Evolutionary conservation across 1,140 invertebrate genomes (phyloP), one percentile per base, ranked within the genome.

Genomic region (Nephila pilipes): DNA sequence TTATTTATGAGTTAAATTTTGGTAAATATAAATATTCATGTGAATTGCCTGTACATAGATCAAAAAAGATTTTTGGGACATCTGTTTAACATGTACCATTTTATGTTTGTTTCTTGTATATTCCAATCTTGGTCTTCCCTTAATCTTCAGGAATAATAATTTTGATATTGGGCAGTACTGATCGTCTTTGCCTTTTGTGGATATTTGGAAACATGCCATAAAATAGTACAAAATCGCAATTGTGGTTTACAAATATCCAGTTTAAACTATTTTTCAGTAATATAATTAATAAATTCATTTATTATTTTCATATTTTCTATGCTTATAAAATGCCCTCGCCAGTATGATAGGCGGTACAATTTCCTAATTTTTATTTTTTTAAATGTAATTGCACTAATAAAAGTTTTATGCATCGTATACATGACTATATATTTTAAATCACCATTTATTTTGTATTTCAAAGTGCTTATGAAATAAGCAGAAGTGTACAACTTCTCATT

Each of bases 191-290:
- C 69, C 69, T 32, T 65, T 75, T 75, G 69, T 75, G 69, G 69
- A 32, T 75, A 75, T 36, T 75, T 46, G 69, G 69, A 29, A 75
- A 75, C 32, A 36, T 29, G 32, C 69, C 29, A 32, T 29, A 75
- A 75, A 75, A 75, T 75, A 75, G 69, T 75, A 75, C 69, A 75
- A 75, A 65, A 18, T 75, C 32, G 14, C 32, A 75, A 75, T 75
- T 75, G 69, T 75, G 69, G 25, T 75, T 75, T 75, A 14, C 69
- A 46, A 75, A 75, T 75, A 75, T 75, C 65, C 69, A 36, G 18
- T 75, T 75, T 16, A 32, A 20, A 60, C 10, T 65, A 65, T 65
- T 75, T 32, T 75, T 29, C 14, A 75, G 16, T 36, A 32, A 75
- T 29, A 32, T 75, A 18, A 75, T 18, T 25, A 25, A 25, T n/a